Evolutionary conservation across 2,797 vertebrate species (phyloP), one percentile per base, ranked within the genome.

Genomic region (Pampus argenteus): DNA sequence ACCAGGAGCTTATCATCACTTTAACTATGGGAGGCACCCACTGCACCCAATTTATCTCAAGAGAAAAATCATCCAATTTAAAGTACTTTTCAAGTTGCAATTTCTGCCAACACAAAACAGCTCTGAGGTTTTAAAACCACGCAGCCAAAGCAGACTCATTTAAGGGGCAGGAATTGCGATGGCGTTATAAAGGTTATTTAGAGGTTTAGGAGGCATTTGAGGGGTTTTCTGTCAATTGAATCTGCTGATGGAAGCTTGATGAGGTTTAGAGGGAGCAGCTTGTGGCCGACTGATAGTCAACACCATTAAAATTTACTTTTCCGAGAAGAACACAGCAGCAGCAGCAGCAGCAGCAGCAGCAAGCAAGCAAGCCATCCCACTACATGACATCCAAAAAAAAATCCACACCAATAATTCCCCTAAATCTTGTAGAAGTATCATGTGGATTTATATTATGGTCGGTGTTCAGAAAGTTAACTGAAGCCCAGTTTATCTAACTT

Each of bases 261-360:
- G 42, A 54, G 36, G 82, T 85, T 82, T 82, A 85, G 28, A 64
- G 56, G 48, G 73, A 79, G 77, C 76, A 81, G 69, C 86, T 86
- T 87, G 77, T 71, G 87, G 81, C 86, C 76, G 62, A 64, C 68
- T 49, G 71, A 60, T 69, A 84, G 65, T 87, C 85, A 81, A 83
- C 84, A 88, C 71, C 62, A 76, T 73, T 79, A 66, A 76, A 73
- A 69, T 86, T 81, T 73, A 76, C 75, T 80, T 88, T 79, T 76
- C 79, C 58, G 49, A 26, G 44, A 75, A 60, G 54, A 51, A 61
- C 48, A 44, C 31, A 74, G 44, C n/a, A 22, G 15, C 61, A 65
- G 45, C 38, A 17, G 40, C 40, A 42, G 40, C 38, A 42, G 38
- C 31, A 73, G 44, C 18, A 20, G 14, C 60, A 67, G 45, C 36